These are phyloP conservation scores for Psittacula echo DNA, from an alignment of 2,797 vertebrate genomes.

Conservation along the genomic window DNA sequence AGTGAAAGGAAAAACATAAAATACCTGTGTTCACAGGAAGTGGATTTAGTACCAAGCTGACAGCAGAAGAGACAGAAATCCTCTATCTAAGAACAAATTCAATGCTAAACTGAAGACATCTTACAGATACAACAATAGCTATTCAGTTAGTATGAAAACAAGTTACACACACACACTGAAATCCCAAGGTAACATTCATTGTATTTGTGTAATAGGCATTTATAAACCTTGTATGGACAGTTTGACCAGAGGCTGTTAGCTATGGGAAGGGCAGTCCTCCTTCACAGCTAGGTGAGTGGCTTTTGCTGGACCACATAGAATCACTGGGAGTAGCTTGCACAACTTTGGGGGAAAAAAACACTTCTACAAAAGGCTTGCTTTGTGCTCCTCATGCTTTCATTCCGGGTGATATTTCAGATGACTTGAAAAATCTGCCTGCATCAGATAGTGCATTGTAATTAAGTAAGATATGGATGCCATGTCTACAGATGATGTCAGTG, in stretches of 20 bases:
- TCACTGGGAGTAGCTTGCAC: background rate
- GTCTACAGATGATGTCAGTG: background rate
- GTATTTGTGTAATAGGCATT: background rate
- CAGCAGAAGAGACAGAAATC: background rate
- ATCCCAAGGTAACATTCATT: background rate
- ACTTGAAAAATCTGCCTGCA: background rate
- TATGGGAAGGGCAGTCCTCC: background rate
- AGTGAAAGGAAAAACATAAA: background rate
- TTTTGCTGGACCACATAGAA: background rate
- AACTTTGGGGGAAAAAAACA: background rate
- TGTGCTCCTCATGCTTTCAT: background rate
- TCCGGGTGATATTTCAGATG: background rate
- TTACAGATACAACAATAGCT: background rate
- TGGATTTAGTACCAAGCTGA: background rate
- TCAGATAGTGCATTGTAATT: background rate
- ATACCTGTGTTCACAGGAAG: background rate
- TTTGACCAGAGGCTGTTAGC: background rate
- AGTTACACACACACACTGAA: background rate
- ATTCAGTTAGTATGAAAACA: background rate
- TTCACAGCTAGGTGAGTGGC: too few relatives aligned
- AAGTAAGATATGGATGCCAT: background rate
- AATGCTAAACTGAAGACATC: background rate
- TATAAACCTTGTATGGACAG: background rate
- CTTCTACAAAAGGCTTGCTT: background rate
- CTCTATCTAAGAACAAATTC: background rate